These are phyloP conservation scores for Nowickia ferox DNA, from an alignment of 2,888 invertebrate species.

Conservation along the genomic window DNA sequence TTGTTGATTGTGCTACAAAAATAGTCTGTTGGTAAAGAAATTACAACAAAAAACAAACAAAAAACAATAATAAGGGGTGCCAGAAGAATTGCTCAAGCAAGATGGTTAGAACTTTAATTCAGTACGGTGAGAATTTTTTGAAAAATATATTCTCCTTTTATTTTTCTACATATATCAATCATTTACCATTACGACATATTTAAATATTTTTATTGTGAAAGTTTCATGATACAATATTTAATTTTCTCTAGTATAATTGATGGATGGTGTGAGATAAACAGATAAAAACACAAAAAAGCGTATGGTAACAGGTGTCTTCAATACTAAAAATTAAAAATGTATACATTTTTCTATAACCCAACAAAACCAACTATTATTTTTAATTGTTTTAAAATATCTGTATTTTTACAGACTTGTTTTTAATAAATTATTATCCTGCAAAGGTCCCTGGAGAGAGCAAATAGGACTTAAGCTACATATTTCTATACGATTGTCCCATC, in stretches of 20 bases:
- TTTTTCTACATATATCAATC: conserved; percentile 17
- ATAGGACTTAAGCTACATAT: too few species aligned
- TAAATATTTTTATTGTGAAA: conserved; percentile 1
- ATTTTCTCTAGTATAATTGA: neutral
- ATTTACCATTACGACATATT: conserved; percentile 9
- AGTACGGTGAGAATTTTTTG: neutral
- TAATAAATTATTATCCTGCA: neutral
- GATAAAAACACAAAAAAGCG: neutral
- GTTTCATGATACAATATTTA: neutral
- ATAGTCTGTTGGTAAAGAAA: neutral
- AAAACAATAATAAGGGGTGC: neutral
- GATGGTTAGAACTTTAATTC: neutral
- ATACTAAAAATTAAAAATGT: neutral
- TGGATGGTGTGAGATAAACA: neutral
- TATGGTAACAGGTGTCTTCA: neutral
- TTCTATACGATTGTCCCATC: too few species aligned
- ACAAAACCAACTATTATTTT: too few species aligned
- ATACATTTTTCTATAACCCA: neutral
- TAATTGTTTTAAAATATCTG: neutral
- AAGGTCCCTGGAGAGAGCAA: too few species aligned
- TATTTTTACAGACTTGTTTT: neutral
- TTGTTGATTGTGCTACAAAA: conserved; percentile 36
- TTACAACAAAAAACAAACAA: conserved; percentile 2
- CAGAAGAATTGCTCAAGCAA: neutral
- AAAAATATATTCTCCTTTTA: neutral